Evolutionary conservation across 2,888 invertebrate genomes (phyloP).

Genomic region (Phortica magna): DNA sequence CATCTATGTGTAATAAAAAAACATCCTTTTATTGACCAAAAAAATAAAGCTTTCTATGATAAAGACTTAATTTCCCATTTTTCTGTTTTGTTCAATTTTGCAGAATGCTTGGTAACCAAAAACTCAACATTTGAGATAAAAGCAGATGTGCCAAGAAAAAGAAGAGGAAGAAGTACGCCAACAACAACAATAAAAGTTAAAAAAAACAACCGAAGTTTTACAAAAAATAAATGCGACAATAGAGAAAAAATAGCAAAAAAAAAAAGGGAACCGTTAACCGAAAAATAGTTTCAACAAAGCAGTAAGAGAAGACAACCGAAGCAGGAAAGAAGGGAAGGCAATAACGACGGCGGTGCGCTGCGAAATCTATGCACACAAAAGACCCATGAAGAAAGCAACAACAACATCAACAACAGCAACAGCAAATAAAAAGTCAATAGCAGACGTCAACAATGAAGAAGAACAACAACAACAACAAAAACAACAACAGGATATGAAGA

Average conservation of each 20-base stretch:
- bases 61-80: background rate
- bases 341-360: background rate
- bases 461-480: background rate
- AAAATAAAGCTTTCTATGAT: no score
- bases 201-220: conserved; percentile 15
- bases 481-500: background rate
- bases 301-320: background rate
- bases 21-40: no score
- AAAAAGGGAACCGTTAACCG: conserved; percentile 15
- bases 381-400: no score
- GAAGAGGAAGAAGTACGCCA: conserved; percentile 31
- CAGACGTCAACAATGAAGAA: background rate
- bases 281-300: background rate
- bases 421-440: background rate
- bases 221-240: conserved; percentile 42
- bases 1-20: no score
- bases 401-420: background rate
- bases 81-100: conserved; percentile 22
- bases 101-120: conserved; percentile 4
- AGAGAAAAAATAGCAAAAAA: conserved; percentile 21
- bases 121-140: conserved; percentile 36
- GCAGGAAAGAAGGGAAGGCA: background rate
- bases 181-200: conserved; percentile 16
- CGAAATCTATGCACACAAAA: no score
- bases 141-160: conserved; percentile 43